Conservation (phyloP, 1,140 invertebrate species). For the Akabosia matsudoensis region DNA sequence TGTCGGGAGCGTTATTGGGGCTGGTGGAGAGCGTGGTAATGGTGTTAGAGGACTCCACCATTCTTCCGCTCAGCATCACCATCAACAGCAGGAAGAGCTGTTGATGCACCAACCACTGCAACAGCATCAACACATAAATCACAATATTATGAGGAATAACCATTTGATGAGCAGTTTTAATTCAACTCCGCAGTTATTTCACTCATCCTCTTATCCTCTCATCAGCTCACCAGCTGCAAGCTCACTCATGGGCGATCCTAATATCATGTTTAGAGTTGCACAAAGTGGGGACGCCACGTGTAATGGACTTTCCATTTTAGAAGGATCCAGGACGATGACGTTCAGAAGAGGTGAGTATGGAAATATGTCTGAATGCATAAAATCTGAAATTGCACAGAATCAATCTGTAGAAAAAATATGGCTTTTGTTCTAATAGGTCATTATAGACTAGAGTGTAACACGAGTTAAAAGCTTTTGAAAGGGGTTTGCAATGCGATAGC, state of each 20-base stretch:
- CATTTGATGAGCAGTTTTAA: constrained; percentile 17
- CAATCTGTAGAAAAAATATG: too few species aligned
- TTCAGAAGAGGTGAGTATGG: constrained; percentile 61
- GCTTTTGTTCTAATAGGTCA: too few species aligned
- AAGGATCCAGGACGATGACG: constrained; percentile 65
- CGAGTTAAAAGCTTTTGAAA: too few species aligned
- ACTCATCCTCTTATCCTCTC: background rate
- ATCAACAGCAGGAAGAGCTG: background rate
- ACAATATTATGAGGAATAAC: constrained; percentile 42
- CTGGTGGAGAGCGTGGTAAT: background rate
- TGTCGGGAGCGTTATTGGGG: background rate
- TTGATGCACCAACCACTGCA: constrained; percentile 14
- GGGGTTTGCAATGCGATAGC: too few species aligned
- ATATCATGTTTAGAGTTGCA: constrained; percentile 62
- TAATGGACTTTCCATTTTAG: constrained; percentile 66
- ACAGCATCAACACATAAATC: constrained; percentile 9
- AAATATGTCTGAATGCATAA: too few species aligned
- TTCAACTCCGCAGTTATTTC: background rate
- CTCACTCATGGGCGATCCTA: constrained; percentile 54
- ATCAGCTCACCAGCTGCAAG: constrained; percentile 3
- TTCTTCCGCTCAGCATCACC: background rate
- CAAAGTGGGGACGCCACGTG: constrained; percentile 79
- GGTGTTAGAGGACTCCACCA: constrained; percentile 7
- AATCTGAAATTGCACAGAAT: too few species aligned
- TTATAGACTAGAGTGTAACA: too few species aligned